phyloP scores from a whole-genome alignment of 2,113 vertebrate species.

The Rhizomys pruinosus region DNA sequence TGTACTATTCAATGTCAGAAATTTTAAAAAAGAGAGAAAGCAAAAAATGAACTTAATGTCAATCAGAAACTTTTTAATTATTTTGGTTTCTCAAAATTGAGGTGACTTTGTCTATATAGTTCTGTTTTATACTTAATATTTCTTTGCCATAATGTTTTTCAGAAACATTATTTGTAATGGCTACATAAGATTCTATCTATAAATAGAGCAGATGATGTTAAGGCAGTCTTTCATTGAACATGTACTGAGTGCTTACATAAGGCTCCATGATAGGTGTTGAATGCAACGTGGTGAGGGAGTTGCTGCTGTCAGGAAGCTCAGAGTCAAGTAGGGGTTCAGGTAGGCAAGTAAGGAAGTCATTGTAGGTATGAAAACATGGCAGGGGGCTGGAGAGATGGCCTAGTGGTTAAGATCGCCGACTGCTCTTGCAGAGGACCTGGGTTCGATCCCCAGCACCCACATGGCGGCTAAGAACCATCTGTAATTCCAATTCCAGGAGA shows the following conservation, averaged over 20 bases:
- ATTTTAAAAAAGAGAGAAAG: slow-evolving; percentile 38
- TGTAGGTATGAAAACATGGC: not conserved
- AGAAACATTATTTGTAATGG: not conserved
- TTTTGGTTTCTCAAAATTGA: slow-evolving; percentile 24
- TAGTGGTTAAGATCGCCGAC: too few species aligned
- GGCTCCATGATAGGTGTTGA: not conserved
- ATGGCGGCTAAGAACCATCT: too few species aligned
- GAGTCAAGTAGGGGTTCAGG: not conserved
- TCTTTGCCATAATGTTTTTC: slow-evolving; percentile 5
- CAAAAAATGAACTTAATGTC: slow-evolving; percentile 18
- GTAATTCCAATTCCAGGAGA: too few species aligned
- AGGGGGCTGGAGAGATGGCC: too few species aligned
- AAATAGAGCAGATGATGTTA: not conserved
- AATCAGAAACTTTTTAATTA: slow-evolving; percentile 30
- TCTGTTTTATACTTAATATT: slow-evolving; percentile 43
- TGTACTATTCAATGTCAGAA: slow-evolving; percentile 5
- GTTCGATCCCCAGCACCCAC: too few species aligned
- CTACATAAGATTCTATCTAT: slow-evolving; percentile 11
- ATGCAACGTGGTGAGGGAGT: not conserved
- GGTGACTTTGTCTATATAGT: not conserved
- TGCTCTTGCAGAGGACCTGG: too few species aligned
- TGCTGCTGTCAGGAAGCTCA: slow-evolving; percentile 4
- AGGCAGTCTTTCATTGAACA: not conserved
- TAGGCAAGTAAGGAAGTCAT: slow-evolving; percentile 8
- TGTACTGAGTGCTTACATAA: not conserved